Evolutionary conservation across 1,140 invertebrate species (phyloP), one percentile per base, ranked within the genome.

Genomic region (Asbolus verrucosus): DNA sequence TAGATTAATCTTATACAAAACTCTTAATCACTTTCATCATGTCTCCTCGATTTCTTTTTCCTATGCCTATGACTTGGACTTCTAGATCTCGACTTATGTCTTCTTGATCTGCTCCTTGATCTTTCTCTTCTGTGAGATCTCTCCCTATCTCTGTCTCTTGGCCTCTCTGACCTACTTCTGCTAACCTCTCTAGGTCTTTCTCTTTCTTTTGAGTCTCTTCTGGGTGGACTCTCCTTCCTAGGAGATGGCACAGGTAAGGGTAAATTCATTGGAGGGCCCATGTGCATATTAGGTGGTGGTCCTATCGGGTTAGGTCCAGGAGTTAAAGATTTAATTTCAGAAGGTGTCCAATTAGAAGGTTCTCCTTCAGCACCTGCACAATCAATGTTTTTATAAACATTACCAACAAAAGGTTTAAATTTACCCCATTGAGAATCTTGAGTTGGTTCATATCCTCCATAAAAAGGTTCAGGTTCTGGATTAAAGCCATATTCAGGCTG

Each of bases 341-440:
- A 80, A 6, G 88, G 87, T 31, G 84, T 82, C 87, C 88, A 90
- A 16, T 81, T 83, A 0, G 80, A 70, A 74, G 8, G 77, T 73
- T 39, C 83, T 85, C 85, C 76, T 31, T 75, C 66, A 77, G 84
- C 83, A 61, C 84, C n/a, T n/a, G n/a, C n/a, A n/a, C n/a, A n/a
- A n/a, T n/a, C n/a, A n/a, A n/a, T n/a, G n/a, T n/a, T n/a, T n/a
- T n/a, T n/a, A n/a, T n/a, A n/a, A n/a, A n/a, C n/a, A n/a, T n/a
- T n/a, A n/a, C n/a, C n/a, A n/a, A n/a, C n/a, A n/a, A n/a, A n/a
- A n/a, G n/a, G n/a, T n/a, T n/a, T n/a, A n/a, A n/a, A n/a, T n/a
- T n/a, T n/a, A n/a, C n/a, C 84, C 90, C 90, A 91, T 74, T 91
- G 89, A 14, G 84, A 87, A 75, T 91, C 90, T 72, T 91, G 89